Base-by-base conservation (phyloP, 2,113 vertebrate species). In the Dipodomys merriami region DNA sequence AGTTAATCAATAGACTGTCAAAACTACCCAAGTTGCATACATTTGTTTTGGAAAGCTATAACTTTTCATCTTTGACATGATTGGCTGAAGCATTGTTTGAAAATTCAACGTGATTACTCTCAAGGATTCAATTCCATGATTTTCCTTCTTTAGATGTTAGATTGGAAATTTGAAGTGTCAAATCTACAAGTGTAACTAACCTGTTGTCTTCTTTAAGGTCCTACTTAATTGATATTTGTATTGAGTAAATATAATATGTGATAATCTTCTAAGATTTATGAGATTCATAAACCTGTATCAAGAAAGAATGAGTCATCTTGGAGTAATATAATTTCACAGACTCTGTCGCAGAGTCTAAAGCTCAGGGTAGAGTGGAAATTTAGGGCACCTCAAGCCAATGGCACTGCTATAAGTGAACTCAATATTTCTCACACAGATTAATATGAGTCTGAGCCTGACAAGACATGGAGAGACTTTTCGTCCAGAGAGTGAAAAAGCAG, bases 1-100 rank as follows among this genome's bases (percentile, higher is more conserved):
- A 78, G 39, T 97, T 97, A 97, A 94, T 93, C 97, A 90, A 93
- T 72, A 95, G 89, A 44, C 85, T 97, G 86, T 97, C 95, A 94
- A 80, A 94, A 86, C 93, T 88, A 95, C 35, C 96, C 94, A 92
- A 39, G 49, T 86, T 95, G 39, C 15, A 0, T 94, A 92, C 64
- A 23, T 86, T 39, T 33, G n/a, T 91, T 97, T 95, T 95, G 82
- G 65, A 94, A 69, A 5, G 0, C 93, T 90, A 30, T 64, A 72
- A 11, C 86, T 92, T 97, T 49, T 94, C 93, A 96, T 83, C 95
- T 94, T 81, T 96, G 65, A 88, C 81, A 15, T 30, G 73, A 87
- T 94, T 79, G 73, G 83, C 64, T 94, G 39, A 95, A 93, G 93
- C 92, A 25, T 60, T 74, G 30, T 74, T 65, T 89, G 92, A 96